These are phyloP conservation scores for Agrochola macilenta DNA, from an alignment of 2,888 invertebrate genomes.

Conservation along the genomic window DNA sequence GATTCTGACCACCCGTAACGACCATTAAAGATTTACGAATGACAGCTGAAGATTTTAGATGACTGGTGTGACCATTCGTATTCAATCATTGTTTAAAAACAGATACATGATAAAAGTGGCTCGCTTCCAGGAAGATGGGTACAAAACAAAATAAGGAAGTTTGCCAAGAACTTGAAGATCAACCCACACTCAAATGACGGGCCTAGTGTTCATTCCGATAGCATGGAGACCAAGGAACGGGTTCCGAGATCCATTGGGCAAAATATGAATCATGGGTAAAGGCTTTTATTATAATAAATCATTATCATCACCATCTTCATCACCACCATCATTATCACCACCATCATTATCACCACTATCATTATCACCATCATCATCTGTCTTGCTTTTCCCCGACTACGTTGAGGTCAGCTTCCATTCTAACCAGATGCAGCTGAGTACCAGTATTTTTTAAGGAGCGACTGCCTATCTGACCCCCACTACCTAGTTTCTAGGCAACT, in stretches of 20 bases:
- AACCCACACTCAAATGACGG: slow-evolving; percentile 9
- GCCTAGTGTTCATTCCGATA: neutral
- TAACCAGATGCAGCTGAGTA: neutral
- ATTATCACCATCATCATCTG: neutral
- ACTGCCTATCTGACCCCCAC: neutral
- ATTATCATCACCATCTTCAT: neutral
- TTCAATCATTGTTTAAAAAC: neutral
- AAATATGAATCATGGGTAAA: slow-evolving; percentile 8
- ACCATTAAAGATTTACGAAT: neutral
- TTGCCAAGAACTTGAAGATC: slow-evolving; percentile 70
- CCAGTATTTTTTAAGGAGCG: neutral
- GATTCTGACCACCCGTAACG: neutral
- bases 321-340: no score
- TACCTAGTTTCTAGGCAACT: no score
- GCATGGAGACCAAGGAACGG: slow-evolving; percentile 14
- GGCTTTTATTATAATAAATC: neutral
- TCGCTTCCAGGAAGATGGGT: slow-evolving; percentile 73
- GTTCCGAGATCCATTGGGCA: neutral
- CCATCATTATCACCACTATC: no score
- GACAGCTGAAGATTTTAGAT: neutral
- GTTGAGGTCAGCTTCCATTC: neutral
- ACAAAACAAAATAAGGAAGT: slow-evolving; percentile 75
- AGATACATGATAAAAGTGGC: neutral
- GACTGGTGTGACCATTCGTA: neutral
- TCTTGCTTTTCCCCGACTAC: neutral